Conservation (phyloP, 2,888 invertebrate species). For the Xanthorhoe designata region DNA sequence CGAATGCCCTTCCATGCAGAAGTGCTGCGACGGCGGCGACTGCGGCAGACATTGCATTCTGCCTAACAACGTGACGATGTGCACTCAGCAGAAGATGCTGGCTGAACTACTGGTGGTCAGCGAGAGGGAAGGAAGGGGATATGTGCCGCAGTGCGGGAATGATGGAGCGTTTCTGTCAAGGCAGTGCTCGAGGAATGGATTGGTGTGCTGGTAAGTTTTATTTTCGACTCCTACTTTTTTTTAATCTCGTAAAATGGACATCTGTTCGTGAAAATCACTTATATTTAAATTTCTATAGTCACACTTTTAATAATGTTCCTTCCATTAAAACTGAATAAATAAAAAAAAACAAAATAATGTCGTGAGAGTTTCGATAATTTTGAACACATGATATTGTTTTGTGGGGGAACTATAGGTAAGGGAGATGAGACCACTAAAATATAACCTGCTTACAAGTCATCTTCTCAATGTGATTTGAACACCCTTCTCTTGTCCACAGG, state of each 20-base stretch:
- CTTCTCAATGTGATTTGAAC: too few relatives aligned
- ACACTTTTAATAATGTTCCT: too few relatives aligned
- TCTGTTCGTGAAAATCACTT: too few relatives aligned
- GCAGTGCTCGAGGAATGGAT: constrained; percentile 93
- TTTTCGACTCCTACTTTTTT: not conserved
- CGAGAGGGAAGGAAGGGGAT: constrained; percentile 92
- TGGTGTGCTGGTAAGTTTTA: constrained; percentile 90
- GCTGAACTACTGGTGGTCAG: constrained; percentile 91
- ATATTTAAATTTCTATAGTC: too few relatives aligned
- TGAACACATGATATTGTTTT: too few relatives aligned
- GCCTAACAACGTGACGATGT: constrained; percentile 91
- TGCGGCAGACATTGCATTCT: constrained; percentile 91
- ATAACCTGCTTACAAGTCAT: too few relatives aligned
- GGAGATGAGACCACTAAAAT: too few relatives aligned
- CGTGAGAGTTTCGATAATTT: too few relatives aligned
- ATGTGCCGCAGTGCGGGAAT: constrained; percentile 91
- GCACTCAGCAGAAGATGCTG: constrained; percentile 91
- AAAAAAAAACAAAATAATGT: too few relatives aligned
- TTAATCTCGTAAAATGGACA: too few relatives aligned
- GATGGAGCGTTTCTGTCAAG: constrained; percentile 90
- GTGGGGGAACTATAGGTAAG: too few relatives aligned
- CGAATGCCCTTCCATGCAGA: constrained; percentile 93
- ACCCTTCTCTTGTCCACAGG: constrained; percentile 51
- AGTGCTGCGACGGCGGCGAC: constrained; percentile 91
- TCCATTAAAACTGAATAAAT: too few relatives aligned